Conservation (phyloP, 23 tunicate species). For the Halocynthia roretzi region DNA sequence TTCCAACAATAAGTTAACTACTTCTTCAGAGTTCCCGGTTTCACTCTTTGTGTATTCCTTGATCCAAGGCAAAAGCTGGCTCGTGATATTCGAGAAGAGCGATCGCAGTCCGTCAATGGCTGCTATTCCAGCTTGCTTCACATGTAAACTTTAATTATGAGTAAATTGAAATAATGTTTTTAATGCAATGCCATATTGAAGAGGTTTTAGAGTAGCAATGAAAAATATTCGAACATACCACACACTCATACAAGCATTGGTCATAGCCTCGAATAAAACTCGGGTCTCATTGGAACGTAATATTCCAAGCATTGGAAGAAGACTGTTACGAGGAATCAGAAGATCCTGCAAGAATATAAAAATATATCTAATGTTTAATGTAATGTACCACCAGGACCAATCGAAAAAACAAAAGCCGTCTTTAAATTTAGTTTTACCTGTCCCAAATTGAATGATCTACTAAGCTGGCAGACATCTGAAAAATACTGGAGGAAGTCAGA, state of each 20-base stretch:
- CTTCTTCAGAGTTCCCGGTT: neutral
- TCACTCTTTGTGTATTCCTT: conserved; percentile 4
- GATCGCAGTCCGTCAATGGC: neutral
- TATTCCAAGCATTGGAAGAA: neutral
- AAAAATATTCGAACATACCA: neutral
- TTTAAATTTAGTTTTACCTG: neutral
- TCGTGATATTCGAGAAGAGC: neutral
- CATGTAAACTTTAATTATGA: neutral
- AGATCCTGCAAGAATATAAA: conserved; percentile 6
- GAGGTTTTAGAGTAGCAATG: neutral
- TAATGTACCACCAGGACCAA: too few relatives aligned
- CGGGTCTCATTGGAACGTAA: neutral
- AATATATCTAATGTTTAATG: too few relatives aligned
- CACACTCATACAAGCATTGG: neutral
- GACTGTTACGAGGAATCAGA: neutral
- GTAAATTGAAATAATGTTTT: neutral
- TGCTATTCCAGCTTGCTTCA: conserved; percentile 2
- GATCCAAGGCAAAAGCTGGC: conserved; percentile 5
- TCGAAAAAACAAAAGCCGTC: too few relatives aligned
- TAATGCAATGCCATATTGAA: neutral
- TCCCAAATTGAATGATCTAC: conserved; percentile 3
- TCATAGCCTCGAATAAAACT: neutral
- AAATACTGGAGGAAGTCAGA: neutral
- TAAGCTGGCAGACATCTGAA: conserved; percentile 3
- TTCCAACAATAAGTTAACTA: conserved; percentile 1